phyloP scores from a whole-genome alignment of 2,113 vertebrate genomes.

The Cyprinodon variegatus region DNA sequence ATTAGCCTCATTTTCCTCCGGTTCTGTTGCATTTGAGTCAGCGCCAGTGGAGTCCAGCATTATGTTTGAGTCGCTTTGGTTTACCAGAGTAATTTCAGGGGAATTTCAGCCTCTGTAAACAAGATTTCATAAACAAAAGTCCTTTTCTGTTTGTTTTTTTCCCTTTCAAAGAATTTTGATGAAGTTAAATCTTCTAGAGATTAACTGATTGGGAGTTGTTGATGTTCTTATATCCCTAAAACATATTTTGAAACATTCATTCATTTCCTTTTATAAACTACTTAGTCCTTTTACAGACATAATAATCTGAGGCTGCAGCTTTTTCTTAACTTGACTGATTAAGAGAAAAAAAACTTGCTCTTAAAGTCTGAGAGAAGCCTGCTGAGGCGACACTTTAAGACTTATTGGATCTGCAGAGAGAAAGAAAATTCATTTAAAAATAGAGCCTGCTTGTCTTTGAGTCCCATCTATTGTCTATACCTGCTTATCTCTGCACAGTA shows the following conservation, averaged over 20 bases:
- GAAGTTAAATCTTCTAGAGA: not conserved
- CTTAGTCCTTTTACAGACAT: no score
- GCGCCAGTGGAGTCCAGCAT: conserved; percentile 24
- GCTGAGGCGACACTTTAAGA: no score
- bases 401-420: no score
- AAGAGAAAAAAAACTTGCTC: no score
- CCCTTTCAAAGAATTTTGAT: not conserved
- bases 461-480: no score
- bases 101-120: conserved; percentile 16
- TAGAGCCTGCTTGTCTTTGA: no score
- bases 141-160: conserved; percentile 11
- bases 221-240: not conserved
- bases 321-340: no score
- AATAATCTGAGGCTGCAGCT: no score
- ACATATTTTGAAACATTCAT: not conserved
- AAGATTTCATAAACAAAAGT: conserved; percentile 8
- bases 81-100: not conserved
- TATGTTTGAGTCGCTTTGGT: not conserved
- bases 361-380: no score
- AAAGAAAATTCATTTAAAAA: no score
- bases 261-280: not conserved
- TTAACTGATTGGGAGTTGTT: accelerated
- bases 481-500: no score
- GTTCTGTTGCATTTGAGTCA: conserved; percentile 42
- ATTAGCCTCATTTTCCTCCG: conserved; percentile 61